Evolutionary conservation across 2,888 invertebrate genomes (phyloP), one percentile per base, ranked within the genome.

Genomic region (Agonum fuliginosum): DNA sequence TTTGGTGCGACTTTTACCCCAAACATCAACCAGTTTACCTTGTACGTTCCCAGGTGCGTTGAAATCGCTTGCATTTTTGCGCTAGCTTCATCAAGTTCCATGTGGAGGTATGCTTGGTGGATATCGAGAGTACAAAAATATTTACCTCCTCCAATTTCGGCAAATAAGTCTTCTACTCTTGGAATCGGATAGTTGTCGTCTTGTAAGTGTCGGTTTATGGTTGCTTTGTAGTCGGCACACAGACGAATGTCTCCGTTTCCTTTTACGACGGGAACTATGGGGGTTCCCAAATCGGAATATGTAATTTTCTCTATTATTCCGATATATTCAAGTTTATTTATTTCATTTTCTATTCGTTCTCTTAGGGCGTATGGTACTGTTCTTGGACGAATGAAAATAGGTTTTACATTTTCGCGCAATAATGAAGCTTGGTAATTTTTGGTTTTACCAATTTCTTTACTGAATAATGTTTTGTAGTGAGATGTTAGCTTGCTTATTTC

Each of bases 121-220:
- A 81, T 62, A 67, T 81, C 81, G 6, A 81, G 46, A 24, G 67
- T 78, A 77, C 78, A 81, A 67, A 81, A 82, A 62, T 81, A 80
- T 78, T 78, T 75, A 14, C 78, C 76, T 46, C 80, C 76, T 34
- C 67, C 48, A 75, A 82, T 76, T 76, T 81, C 79, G 4, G 76
- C 58, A 62, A 81, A 80, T 43, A 80, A 46, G 20, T 81, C 78
- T 71, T 81, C 79, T 8, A 80, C 75, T 72, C 71, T 65, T 22
- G 80, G 81, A 77, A 81, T 86, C 1, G 88, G 88, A 54, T 79
- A 79, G 27, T 67, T 24, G 30, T 74, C 70, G n/a, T 78, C 72
- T 76, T 79, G 37, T 22, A 80, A 19, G 1, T 51, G 12, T 20
- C 54, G 27, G 19, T 79, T 78, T 3, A 79, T 46, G 4, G 30